phyloP scores from a whole-genome alignment of 2,888 invertebrate genomes.

The Busseola fusca region DNA sequence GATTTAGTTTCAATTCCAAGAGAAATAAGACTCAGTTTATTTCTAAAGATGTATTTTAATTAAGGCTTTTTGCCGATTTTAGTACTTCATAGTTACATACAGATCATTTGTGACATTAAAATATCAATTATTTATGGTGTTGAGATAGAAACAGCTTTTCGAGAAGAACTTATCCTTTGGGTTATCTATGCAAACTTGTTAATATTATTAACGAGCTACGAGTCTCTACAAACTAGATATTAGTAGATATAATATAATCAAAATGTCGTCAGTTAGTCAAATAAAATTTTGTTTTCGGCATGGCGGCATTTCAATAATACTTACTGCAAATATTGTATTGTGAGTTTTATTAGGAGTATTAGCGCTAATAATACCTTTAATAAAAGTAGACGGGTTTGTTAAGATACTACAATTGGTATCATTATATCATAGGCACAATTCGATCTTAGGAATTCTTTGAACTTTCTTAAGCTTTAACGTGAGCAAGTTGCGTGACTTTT shows the following conservation, averaged over 20 bases:
- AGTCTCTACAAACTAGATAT: slow-evolving; percentile 52
- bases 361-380: neutral
- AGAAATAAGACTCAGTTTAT: slow-evolving; percentile 57
- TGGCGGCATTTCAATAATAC: slow-evolving; percentile 19
- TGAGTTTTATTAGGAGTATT: slow-evolving; percentile 4
- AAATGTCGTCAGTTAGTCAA: slow-evolving; percentile 38
- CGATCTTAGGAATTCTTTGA: slow-evolving; percentile 38
- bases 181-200: slow-evolving; percentile 76
- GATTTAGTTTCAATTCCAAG: slow-evolving; percentile 35
- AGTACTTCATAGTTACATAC: slow-evolving; percentile 82
- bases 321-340: slow-evolving; percentile 5
- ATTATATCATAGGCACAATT: neutral
- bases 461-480: slow-evolving; percentile 43
- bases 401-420: neutral
- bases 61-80: slow-evolving; percentile 68
- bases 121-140: slow-evolving; percentile 88
- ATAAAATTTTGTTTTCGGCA: slow-evolving; percentile 49
- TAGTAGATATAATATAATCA: slow-evolving; percentile 50
- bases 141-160: slow-evolving; percentile 81
- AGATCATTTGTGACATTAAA: slow-evolving; percentile 89
- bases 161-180: slow-evolving; percentile 72
- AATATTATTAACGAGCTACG: slow-evolving; percentile 61
- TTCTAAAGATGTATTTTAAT: slow-evolving; percentile 35
- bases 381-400: neutral
- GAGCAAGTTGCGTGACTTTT: slow-evolving; percentile 59